Percentiles rank a stretch among this genome's conserved stretches.
Conservation (phyloP, 1,140 invertebrate species). For the Holcopasites calliopsidis region DNA sequence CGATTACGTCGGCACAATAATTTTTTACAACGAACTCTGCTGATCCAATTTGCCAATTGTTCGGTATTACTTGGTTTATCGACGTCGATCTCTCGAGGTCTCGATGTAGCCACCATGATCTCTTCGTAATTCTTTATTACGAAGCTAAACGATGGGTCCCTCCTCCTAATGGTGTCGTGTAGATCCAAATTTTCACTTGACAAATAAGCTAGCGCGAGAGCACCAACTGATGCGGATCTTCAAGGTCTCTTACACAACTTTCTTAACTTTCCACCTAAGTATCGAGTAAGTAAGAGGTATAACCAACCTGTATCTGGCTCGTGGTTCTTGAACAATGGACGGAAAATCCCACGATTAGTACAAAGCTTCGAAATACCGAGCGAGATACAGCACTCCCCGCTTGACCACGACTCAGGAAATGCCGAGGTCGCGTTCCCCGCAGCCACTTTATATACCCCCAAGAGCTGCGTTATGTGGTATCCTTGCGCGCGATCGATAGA, state of each 20-base stretch:
- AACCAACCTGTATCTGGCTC: slow-evolving; percentile 75
- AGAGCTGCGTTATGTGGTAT: slow-evolving; percentile 17
- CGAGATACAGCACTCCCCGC: slow-evolving; percentile 53
- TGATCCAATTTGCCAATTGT: slow-evolving; percentile 77
- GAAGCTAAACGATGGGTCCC: slow-evolving; percentile 30
- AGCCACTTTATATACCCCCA: slow-evolving; percentile 60
- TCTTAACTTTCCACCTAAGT: slow-evolving; percentile 29
- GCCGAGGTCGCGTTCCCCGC: neutral
- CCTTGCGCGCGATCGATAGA: slow-evolving; percentile 53
- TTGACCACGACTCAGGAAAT: slow-evolving; percentile 50
- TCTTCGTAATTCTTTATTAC: neutral
- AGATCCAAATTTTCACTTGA: neutral
- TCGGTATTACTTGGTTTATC: slow-evolving; percentile 67
- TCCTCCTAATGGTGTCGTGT: neutral
- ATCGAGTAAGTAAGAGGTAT: slow-evolving; percentile 59
- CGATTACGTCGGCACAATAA: slow-evolving; percentile 68
- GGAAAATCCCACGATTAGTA: slow-evolving; percentile 22
- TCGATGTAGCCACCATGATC: slow-evolving; percentile 7
- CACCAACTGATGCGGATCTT: neutral
- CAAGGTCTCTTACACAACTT: neutral
- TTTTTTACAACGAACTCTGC: slow-evolving; percentile 76
- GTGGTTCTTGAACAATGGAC: slow-evolving; percentile 55
- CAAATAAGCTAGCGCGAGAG: slow-evolving; percentile 5
- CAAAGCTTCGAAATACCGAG: slow-evolving; percentile 36
- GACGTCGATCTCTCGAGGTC: slow-evolving; percentile 49